Conservation (phyloP, 2,113 vertebrate genomes). For the Saccopteryx leptura region DNA sequence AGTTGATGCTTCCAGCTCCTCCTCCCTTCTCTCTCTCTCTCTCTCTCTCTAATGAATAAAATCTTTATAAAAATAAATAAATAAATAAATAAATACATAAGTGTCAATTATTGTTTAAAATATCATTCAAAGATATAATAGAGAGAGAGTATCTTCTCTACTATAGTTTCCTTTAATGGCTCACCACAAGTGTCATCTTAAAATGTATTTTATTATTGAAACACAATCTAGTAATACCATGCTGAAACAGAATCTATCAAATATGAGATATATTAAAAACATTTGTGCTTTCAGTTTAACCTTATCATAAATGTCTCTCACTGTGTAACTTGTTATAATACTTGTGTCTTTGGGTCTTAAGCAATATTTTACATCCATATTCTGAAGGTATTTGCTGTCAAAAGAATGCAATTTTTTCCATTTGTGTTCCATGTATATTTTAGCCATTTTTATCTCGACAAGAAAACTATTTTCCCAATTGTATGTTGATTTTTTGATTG, state of each 20-base stretch:
- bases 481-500: neutral
- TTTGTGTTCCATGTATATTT: conserved; percentile 56
- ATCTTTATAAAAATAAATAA: too few species aligned
- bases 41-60: too few species aligned
- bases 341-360: neutral
- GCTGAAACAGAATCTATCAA: conserved; percentile 47
- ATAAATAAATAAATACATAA: too few species aligned
- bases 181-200: conserved; percentile 34
- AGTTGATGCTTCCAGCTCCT: too few species aligned
- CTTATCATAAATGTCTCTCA: conserved; percentile 1
- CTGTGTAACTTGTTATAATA: conserved; percentile 26
- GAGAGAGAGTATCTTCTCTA: neutral
- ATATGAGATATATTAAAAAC: conserved; percentile 61
- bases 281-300: conserved; percentile 56
- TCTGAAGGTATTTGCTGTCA: conserved; percentile 57
- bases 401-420: conserved; percentile 24
- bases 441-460: conserved; percentile 56
- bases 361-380: conserved; percentile 27
- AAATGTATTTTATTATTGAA: conserved; percentile 63
- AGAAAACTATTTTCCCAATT: conserved; percentile 49
- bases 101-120: neutral
- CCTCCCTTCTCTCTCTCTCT: too few species aligned
- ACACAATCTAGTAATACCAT: conserved; percentile 33
- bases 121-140: neutral
- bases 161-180: neutral